Conservation (phyloP, 2,797 vertebrate genomes). For the Gallinago nigripennis region DNA sequence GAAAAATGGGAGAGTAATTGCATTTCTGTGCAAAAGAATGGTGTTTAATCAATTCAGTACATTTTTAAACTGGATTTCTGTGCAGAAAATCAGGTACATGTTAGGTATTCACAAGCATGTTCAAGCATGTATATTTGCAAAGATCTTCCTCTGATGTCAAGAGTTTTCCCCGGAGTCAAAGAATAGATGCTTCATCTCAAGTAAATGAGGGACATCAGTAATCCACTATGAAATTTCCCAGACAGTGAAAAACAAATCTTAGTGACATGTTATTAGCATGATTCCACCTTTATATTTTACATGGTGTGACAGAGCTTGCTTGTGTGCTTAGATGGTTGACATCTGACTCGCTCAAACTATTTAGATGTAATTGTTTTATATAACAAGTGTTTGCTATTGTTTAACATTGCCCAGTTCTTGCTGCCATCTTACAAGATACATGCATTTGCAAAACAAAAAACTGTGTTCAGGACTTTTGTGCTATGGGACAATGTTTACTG, state of each 20-base stretch:
- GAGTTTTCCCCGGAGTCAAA: neutral
- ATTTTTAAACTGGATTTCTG: neutral
- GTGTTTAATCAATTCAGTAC: neutral
- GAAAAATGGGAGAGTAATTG: neutral
- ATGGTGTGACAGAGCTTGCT: neutral
- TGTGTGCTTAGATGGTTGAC: neutral
- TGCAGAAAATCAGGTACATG: neutral
- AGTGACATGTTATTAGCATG: neutral
- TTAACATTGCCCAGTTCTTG: neutral
- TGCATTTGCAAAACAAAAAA: neutral
- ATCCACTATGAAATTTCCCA: neutral
- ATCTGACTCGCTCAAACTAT: neutral
- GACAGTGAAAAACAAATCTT: neutral
- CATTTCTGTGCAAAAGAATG: neutral
- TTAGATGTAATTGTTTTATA: neutral
- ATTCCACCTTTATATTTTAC: neutral
- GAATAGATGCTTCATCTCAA: neutral
- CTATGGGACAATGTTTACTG: neutral
- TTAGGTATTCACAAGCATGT: neutral
- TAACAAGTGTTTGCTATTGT: neutral
- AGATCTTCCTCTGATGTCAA: neutral
- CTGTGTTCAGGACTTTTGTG: rapidly evolving
- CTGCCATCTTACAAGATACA: neutral
- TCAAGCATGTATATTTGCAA: neutral
- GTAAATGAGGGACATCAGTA: neutral